Conservation (phyloP, 2,113 vertebrate species). For the Neotragus pygmaeus region DNA sequence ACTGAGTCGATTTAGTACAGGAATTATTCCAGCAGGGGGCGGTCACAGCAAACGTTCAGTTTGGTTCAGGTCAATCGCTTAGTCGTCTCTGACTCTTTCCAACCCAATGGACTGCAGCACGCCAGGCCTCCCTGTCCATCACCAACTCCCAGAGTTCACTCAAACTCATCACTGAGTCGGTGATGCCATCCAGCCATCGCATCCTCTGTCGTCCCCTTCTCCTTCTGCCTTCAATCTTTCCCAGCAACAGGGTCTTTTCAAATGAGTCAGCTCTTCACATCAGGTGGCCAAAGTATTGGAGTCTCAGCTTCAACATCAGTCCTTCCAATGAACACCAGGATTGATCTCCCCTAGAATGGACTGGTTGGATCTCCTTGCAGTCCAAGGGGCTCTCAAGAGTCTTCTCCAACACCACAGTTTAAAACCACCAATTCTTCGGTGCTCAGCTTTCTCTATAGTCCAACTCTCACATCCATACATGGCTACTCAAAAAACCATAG, state of each 20-base stretch:
- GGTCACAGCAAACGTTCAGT: not conserved
- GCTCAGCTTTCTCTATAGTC: not conserved
- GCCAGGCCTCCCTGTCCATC: not conserved
- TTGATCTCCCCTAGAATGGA: not conserved
- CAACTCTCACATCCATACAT: not conserved
- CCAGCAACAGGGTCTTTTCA: not conserved
- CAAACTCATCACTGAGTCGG: not conserved
- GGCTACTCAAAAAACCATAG: not conserved
- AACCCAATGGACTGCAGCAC: not conserved
- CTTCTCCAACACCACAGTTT: not conserved
- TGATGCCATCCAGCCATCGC: not conserved
- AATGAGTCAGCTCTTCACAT: not conserved
- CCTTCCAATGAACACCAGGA: not conserved
- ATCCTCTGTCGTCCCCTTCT: not conserved
- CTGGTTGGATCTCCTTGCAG: not conserved
- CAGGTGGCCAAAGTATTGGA: not conserved
- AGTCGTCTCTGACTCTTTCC: not conserved
- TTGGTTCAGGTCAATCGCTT: not conserved
- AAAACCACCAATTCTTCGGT: fast-evolving
- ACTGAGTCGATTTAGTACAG: not conserved
- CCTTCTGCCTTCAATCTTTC: not conserved
- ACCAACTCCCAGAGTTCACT: fast-evolving
- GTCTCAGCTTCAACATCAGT: not conserved
- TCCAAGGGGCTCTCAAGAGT: not conserved
- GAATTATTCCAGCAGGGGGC: not conserved